Percentiles rank a stretch among this genome's conserved stretches.
These are phyloP conservation scores for Episyrphus balteatus DNA, from an alignment of 1,140 invertebrate species.

Conservation along the genomic window DNA sequence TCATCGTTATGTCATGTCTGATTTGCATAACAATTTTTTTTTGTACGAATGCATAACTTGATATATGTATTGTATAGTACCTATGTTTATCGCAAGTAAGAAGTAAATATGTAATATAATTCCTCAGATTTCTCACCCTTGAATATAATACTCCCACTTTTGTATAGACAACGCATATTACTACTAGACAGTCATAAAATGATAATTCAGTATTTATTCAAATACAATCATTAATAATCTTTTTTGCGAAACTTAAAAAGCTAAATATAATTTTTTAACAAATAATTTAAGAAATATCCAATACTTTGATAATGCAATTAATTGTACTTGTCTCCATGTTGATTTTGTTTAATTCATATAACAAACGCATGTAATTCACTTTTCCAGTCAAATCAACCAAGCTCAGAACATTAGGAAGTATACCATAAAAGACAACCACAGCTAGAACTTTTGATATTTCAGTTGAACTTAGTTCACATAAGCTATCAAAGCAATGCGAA, in stretches of 20 bases:
- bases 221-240: constrained; percentile 53
- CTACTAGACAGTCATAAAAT: constrained; percentile 58
- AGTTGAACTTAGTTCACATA: constrained; percentile 16
- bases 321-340: constrained; percentile 28
- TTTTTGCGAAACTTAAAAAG: constrained; percentile 7
- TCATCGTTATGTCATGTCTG: no score
- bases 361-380: constrained; percentile 28
- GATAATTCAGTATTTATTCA: constrained; percentile 89
- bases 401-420: constrained; percentile 38
- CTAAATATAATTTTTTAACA: constrained; percentile 12
- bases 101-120: no score
- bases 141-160: no score
- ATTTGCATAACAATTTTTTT: no score
- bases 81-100: no score
- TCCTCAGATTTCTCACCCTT: no score
- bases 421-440: constrained; percentile 49
- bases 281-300: constrained; percentile 15
- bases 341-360: constrained; percentile 29
- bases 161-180: no score
- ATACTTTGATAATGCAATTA: constrained; percentile 28
- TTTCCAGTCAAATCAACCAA: constrained; percentile 22
- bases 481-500: constrained; percentile 17
- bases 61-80: no score
- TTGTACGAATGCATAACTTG: no score
- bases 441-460: constrained; percentile 38